Evolutionary conservation across 2,888 invertebrate species (phyloP), one percentile per base, ranked within the genome.

Genomic region (Drosophila parthenogenetica): DNA sequence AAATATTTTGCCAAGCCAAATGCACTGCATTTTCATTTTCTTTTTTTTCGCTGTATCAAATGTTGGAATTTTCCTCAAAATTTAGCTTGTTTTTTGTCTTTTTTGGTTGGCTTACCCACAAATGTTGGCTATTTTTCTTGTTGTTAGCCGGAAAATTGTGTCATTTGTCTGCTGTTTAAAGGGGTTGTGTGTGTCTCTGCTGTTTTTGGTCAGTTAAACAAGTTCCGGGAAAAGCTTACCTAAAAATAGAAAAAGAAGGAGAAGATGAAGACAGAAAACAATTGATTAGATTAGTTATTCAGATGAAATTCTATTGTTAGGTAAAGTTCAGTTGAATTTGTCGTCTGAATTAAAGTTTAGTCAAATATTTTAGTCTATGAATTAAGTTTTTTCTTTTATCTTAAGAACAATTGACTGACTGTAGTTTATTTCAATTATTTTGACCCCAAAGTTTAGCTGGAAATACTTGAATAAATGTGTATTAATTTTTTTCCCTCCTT

Each of bases 71-170:
- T 66, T 69, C 59, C 55, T 22, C 16, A 57, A 14, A 45, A 50
- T 25, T 51, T 37, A 55, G 42, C 11, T 55, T 32, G 49, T 22
- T 40, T 37, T 5, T 35, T 51, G 19, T 32, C 40, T 54, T 55
- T 19, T 3, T 19, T 19, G 19, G 19, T 19, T 29, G 25, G 5
- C 29, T 29, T 58, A 62, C 29, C 42, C 60, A 70, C 61, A 77
- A 64, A 78, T 77, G 60, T 62, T 67, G 61, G 74, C 66, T 40
- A 67, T 78, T 78, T 79, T 64, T 74, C 61, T 49, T 51, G 69
- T 39, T 61, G 40, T 54, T 49, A 61, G 35, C 35, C 39, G 16
- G 58, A 75, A 71, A 75, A 68, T 71, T 71, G 71, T 71, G 75
- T 48, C 79, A 75, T 65, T 75, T 75, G 57, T 75, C 60, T 62